Conservation (phyloP, 2,113 vertebrate genomes). For the Rattus norvegicus region GRCr8 NC_086023.1:120887001-120887500, state of each 20-base stretch:
- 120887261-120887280: background rate
- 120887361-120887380: background rate
- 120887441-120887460: background rate
- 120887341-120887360: background rate
- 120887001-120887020: background rate
- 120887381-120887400: background rate
- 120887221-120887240: background rate
- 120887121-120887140: background rate
- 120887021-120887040: background rate
- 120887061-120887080: background rate
- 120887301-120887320: slow-evolving; percentile 20
- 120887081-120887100: background rate
- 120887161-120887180: background rate
- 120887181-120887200: background rate
- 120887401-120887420: background rate
- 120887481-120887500: background rate
- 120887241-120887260: background rate
- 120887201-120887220: background rate
- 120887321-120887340: background rate
- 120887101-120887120: background rate
- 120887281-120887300: background rate
- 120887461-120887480: background rate
- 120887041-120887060: background rate
- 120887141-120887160: background rate
- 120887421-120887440: too few species aligned